phyloP scores from a whole-genome alignment of 2,113 vertebrate genomes.

The Odocoileus hemionus region DNA sequence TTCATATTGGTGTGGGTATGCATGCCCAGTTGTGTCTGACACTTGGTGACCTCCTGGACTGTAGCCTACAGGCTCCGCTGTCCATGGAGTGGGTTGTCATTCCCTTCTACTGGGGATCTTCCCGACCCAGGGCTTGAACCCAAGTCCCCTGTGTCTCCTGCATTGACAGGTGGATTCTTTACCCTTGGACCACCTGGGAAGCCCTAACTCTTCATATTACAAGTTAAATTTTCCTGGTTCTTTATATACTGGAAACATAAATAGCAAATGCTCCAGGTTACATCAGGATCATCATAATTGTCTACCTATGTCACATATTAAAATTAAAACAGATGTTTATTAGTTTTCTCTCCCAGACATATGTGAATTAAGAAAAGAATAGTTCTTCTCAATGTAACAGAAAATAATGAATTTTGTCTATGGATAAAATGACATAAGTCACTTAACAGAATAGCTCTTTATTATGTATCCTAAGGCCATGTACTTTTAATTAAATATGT shows the following conservation, averaged over 20 bases:
- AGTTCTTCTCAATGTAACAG: not conserved
- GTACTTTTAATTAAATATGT: not conserved
- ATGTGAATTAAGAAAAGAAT: not conserved
- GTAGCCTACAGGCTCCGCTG: not conserved
- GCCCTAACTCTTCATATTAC: slow-evolving; percentile 2
- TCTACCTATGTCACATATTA: not conserved
- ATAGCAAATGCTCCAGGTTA: not conserved
- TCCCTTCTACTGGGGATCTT: not conserved
- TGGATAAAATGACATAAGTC: not conserved
- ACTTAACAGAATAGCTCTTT: not conserved
- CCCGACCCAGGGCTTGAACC: not conserved
- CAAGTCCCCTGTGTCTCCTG: not conserved
- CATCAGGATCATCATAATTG: not conserved
- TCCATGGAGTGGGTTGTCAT: not conserved
- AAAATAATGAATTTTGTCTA: not conserved
- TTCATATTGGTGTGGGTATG: not conserved
- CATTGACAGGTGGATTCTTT: not conserved
- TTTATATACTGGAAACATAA: not conserved
- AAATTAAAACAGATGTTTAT: not conserved
- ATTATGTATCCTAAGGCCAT: not conserved
- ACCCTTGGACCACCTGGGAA: not conserved
- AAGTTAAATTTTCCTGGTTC: not conserved
- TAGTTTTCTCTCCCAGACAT: not conserved
- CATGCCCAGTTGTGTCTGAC: not conserved
- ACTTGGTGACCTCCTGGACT: not conserved